Base-by-base conservation (phyloP, 2,113 vertebrate genomes). In the Perca schrenkii region DNA sequence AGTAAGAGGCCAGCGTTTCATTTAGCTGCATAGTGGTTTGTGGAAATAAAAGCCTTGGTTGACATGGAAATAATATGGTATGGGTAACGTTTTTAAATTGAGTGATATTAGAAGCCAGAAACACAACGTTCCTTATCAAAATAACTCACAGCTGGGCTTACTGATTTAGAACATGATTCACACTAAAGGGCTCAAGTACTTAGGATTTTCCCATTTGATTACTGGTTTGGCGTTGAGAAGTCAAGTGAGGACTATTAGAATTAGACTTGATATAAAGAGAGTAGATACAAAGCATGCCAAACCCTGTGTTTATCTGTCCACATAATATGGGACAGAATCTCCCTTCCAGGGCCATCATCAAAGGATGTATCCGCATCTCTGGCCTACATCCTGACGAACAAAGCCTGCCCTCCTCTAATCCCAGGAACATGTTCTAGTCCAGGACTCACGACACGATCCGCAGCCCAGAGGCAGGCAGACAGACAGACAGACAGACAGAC, bases 371-470 rank as follows among this genome's bases (percentile, higher is more conserved):
- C 81, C 75, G 66, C 89, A 85, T 88, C 83, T 82, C 83, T 91
- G 88, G 85, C 90, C 85, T 84, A 89, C 84, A 90, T 92, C 84
- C 84, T 65, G 76, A 78, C 12, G 25, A 84, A 82, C 84, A 83
- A 90, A 92, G 85, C 82, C 83, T 34, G 81, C 83, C 73, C 64
- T 77, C 68, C 65, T 81, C 80, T 91, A 92, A 91, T 93, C 90
- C 89, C 70, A 77, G 86, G 77, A 91, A 91, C 84, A 90, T 74
- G 83, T 82, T 89, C 85, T 67, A 79, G 66, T 76, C 76, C 78
- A 78, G 79, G 75, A 90, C 31, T 69, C 80, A 65, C 70, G 57
- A 77, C 74, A 77, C 72, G 60, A 88, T 82, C 74, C 1, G 36
- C 85, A 77, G 80, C 70, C 85, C 82, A 62, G 53, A 80, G 88